Evolutionary conservation across 2,888 invertebrate species (phyloP), one percentile per base, ranked within the genome.

Genomic region (Caradrina kadenii): DNA sequence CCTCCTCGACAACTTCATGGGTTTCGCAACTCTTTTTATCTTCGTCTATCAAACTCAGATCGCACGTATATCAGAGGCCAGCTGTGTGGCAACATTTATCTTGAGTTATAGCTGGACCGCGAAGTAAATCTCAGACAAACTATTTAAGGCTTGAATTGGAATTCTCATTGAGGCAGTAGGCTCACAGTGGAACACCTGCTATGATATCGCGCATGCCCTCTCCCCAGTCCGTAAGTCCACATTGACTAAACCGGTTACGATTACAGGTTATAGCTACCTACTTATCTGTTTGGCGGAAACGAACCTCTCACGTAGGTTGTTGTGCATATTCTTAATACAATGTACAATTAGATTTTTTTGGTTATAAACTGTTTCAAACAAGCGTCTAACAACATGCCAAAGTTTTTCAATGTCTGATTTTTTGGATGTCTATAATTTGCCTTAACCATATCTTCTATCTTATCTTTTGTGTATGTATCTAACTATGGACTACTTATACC

Each of bases 241-340:
- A 92, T 94, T 92, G 93, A 91, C 89, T 82, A 92, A 95, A 96
- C 95, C 95, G 95, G 95, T 96, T 96, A 88, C 90, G 92, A 94
- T 94, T 95, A 94, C 96, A 91, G 95, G 96, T 95, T 95, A 93
- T 95, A 92, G 90, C 93, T 92, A 89, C 93, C 92, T 92, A 93
- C 93, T 93, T 93, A 93, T 93, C 90, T 92, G 92, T 94, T 94
- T 94, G 94, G 94, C 95, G 95, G 94, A 95, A 95, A 95, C 93
- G 90, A 92, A 93, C 91, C 90, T 92, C 88, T 89, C 89, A 88
- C 89, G 88, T 91, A 87, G 85, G 86, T 88, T 86, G 88, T 89
- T 89, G 87, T 91, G 91, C 91, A 93, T 92, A 91, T 89, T 89
- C 85, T 81, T 85, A 83, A 78, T 79, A 86, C 84, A 85, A 80